phyloP scores from a whole-genome alignment of 2,797 vertebrate species.

The Vipera latastei region DNA sequence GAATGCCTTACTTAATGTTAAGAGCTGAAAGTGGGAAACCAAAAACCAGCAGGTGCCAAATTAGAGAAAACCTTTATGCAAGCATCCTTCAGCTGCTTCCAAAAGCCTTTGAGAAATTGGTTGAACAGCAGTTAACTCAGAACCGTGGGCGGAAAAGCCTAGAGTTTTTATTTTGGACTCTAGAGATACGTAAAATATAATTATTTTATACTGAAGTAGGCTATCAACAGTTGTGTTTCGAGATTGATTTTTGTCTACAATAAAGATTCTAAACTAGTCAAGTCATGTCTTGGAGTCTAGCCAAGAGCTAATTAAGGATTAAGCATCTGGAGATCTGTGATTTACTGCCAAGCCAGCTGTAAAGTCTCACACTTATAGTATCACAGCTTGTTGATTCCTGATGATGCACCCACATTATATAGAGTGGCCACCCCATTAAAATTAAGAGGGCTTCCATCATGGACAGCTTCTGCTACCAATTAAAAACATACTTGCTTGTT shows the following conservation, averaged over 20 bases:
- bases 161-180: background rate
- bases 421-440: background rate
- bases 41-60: background rate
- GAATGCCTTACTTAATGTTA: background rate
- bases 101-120: background rate
- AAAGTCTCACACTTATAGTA: background rate
- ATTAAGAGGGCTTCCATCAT: background rate
- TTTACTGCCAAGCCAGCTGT: background rate
- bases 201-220: background rate
- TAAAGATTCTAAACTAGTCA: background rate
- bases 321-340: background rate
- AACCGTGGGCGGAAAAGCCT: background rate
- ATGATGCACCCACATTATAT: background rate
- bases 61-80: background rate
- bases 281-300: background rate
- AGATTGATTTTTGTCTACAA: background rate
- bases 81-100: background rate
- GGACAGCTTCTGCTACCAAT: background rate
- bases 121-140: background rate
- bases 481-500: background rate
- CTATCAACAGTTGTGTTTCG: background rate
- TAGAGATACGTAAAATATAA: background rate
- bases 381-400: background rate
- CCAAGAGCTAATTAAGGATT: background rate
- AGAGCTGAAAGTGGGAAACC: background rate